These are phyloP conservation scores for Egretta garzetta DNA, from an alignment of 2,113 vertebrate genomes.

Conservation along the genomic window DNA sequence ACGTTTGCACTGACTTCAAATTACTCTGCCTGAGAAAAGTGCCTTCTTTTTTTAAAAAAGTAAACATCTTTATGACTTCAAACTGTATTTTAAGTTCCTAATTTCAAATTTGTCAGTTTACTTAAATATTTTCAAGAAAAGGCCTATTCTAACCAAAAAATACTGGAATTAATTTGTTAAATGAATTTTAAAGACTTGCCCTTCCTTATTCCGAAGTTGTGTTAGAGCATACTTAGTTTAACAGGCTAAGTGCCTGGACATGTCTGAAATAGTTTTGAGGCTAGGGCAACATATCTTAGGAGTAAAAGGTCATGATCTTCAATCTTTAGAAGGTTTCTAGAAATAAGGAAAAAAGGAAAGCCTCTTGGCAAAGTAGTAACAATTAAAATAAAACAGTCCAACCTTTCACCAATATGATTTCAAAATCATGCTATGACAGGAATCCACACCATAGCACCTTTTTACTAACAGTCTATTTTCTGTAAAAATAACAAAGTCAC, in stretches of 20 bases:
- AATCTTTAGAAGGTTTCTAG: not conserved
- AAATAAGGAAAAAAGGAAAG: not conserved
- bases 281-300: not conserved
- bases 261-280: not conserved
- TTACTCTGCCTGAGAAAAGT: not conserved
- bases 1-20: slow-evolving; percentile 20
- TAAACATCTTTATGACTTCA: not conserved
- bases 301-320: not conserved
- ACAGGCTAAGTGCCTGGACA: not conserved
- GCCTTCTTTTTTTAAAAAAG: not conserved
- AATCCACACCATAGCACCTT: not conserved
- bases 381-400: not conserved
- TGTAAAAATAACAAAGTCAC: not conserved
- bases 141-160: not conserved
- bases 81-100: not conserved
- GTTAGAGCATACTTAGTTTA: not conserved
- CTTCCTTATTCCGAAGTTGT: not conserved
- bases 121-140: slow-evolving; percentile 41
- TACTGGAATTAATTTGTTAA: not conserved
- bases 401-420: not conserved
- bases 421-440: not conserved
- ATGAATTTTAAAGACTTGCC: not conserved
- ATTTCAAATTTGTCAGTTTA: not conserved
- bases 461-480: not conserved
- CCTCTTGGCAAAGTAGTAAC: not conserved